Evolutionary conservation across 2,888 invertebrate species (phyloP).

Genomic region (Oxyteleia sp.): DNA sequence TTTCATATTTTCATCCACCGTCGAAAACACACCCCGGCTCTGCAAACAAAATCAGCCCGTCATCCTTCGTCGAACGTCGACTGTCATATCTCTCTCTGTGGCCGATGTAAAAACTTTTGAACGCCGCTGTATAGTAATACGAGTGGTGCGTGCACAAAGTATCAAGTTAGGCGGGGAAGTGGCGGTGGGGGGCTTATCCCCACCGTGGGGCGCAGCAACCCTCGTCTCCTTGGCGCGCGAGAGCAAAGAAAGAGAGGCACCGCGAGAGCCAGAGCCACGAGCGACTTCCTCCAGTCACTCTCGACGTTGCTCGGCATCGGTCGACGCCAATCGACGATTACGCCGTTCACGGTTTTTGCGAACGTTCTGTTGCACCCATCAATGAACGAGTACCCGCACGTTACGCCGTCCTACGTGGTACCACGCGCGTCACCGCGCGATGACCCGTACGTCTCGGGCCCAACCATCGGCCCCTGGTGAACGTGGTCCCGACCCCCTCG

Average conservation of each 20-base stretch:
- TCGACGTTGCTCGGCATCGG: conserved; percentile 35
- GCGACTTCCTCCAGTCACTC: conserved; percentile 47
- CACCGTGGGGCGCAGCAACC: conserved; percentile 25
- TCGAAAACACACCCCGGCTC: not conserved
- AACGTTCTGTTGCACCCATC: conserved; percentile 16
- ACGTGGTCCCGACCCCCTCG: conserved; percentile 1
- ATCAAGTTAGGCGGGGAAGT: conserved; percentile 33
- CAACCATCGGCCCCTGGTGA: conserved; percentile 10
- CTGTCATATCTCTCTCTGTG: not conserved
- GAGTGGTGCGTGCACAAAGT: conserved; percentile 22
- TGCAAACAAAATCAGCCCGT: not conserved
- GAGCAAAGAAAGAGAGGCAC: conserved; percentile 38
- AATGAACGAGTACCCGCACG: conserved; percentile 10
- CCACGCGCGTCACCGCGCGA: conserved; percentile 25
- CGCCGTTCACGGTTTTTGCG: conserved; percentile 7
- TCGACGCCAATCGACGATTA: conserved; percentile 2
- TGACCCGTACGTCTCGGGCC: conserved; percentile 36
- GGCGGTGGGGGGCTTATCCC: conserved; percentile 19
- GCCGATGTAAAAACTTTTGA: conserved; percentile 11
- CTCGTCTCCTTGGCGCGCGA: conserved; percentile 57
- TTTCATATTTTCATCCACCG: not conserved
- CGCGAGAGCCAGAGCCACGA: conserved; percentile 39
- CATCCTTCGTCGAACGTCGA: not conserved
- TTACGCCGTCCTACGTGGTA: conserved; percentile 20
- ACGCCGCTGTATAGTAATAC: conserved; percentile 22